Base-by-base conservation (phyloP, 2,113 vertebrate genomes). In the Menidia beryllina region DNA sequence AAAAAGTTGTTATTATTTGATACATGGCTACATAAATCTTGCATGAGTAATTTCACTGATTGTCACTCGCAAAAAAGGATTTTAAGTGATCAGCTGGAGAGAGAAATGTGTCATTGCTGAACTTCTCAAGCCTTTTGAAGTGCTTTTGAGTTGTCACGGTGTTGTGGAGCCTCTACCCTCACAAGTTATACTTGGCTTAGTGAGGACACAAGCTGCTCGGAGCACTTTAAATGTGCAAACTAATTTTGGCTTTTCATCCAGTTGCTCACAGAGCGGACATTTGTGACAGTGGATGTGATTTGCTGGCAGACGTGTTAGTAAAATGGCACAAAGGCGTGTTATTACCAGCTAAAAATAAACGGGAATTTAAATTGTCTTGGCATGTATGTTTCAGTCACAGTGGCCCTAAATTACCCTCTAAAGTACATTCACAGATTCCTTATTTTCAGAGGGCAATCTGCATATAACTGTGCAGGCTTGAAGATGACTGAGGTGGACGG, bases 221-320 rank as follows among this genome's bases (percentile, higher is more conserved):
- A 23, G 58, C 41, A 4, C 10, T 43, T 26, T 59, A 24, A 41
- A 41, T 24, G 45, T 9, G 26, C 8, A 47, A 0, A 1, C 4
- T n/a, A 21, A 53, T 71, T 52, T 45, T 53, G 26, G 3, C 26
- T 34, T 53, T 34, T 39, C 21, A 60, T 70, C 12, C 51, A 45
- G 2, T 30, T 51, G 23, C 20, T 50, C 48, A 50, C 25, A 30
- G 26, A 53, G 41, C 12, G 30, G 25, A 61, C 25, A 61, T 7
- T 30, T 17, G 43, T 43, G 48, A 52, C 17, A 12, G 19, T 7
- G n/a, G 48, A 43, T 43, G 4, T 53, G 38, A 27, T 17, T n/a
- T 53, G 24, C 41, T 45, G 41, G 15, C 41, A 45, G 41, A 7
- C 39, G 17, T 7, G 4, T 47, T 59, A 41, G 24, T 30, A 20